phyloP scores from a whole-genome alignment of 1,140 invertebrate species.

The Episyrphus balteatus region DNA sequence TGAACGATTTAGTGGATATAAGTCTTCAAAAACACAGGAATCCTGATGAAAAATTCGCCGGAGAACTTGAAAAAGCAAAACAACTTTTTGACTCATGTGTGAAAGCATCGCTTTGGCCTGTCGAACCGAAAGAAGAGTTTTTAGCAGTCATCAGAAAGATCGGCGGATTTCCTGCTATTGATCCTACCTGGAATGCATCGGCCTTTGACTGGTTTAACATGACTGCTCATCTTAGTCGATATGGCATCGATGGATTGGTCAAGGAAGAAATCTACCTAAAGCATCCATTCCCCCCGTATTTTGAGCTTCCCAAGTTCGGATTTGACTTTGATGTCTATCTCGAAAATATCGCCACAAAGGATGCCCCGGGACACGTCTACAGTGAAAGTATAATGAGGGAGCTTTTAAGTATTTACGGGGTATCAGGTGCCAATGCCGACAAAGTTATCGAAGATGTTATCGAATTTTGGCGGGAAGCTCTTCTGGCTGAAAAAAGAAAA shows the following conservation, averaged over 20 bases:
- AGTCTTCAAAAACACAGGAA: neutral
- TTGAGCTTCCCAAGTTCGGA: slow-evolving; percentile 12
- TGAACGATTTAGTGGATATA: slow-evolving; percentile 12
- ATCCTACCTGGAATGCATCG: slow-evolving; percentile 16
- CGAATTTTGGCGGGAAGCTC: too few relatives aligned
- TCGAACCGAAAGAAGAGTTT: slow-evolving; percentile 22
- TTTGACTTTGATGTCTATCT: too few relatives aligned
- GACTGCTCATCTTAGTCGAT: slow-evolving; percentile 18
- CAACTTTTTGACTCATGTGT: slow-evolving; percentile 24
- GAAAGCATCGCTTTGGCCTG: slow-evolving; percentile 14
- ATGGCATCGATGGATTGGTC: too few relatives aligned
- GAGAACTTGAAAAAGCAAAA: slow-evolving; percentile 20
- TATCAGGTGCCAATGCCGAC: too few relatives aligned
- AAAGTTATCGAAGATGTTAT: too few relatives aligned
- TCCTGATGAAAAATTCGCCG: neutral
- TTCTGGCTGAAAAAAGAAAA: too few relatives aligned
- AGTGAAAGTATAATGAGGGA: too few relatives aligned
- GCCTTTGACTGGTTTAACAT: slow-evolving; percentile 33
- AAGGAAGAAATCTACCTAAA: too few relatives aligned
- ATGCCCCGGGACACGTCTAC: too few relatives aligned
- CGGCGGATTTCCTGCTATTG: slow-evolving; percentile 28
- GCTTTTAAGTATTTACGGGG: too few relatives aligned
- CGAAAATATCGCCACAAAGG: too few relatives aligned
- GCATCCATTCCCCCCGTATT: slow-evolving; percentile 12
- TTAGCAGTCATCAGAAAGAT: slow-evolving; percentile 22